Evolutionary conservation across 2,113 vertebrate species (phyloP).

Genomic region (Corythornis madagascariensis): DNA sequence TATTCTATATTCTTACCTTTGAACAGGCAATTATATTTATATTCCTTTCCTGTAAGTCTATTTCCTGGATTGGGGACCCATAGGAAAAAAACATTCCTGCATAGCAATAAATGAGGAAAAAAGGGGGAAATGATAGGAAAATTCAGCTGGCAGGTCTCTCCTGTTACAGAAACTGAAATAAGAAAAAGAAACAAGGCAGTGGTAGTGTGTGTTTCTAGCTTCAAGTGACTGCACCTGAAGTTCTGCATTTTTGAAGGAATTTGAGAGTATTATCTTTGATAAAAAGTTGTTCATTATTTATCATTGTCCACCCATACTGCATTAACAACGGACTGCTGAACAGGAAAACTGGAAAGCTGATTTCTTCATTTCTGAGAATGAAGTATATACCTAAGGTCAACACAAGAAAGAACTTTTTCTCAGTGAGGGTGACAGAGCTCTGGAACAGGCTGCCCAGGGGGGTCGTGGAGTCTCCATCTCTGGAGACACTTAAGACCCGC

Average conservation of each 20-base stretch:
- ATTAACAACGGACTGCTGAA: background rate
- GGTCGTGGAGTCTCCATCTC: too few relatives aligned
- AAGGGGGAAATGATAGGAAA: background rate
- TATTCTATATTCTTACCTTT: background rate
- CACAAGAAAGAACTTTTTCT: too few relatives aligned
- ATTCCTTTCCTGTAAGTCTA: background rate
- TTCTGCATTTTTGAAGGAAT: background rate
- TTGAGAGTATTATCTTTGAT: background rate
- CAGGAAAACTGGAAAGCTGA: background rate
- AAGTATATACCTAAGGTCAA: background rate
- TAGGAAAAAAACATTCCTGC: background rate
- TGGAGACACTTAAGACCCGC: too few relatives aligned
- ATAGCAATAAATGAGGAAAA: background rate
- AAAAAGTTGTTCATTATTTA: background rate
- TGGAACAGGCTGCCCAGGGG: too few relatives aligned
- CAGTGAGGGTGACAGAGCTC: too few relatives aligned
- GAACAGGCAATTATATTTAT: background rate
- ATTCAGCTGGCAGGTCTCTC: background rate
- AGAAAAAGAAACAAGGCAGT: background rate
- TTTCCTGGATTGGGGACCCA: background rate
- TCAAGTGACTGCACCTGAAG: background rate
- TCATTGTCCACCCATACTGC: background rate
- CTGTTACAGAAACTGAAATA: background rate
- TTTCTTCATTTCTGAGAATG: slow-evolving; percentile 5
- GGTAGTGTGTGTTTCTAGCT: background rate